Evolutionary conservation across 1,140 invertebrate genomes (phyloP), one percentile per base, ranked within the genome.

Genomic region (Lucilia cuprina): DNA sequence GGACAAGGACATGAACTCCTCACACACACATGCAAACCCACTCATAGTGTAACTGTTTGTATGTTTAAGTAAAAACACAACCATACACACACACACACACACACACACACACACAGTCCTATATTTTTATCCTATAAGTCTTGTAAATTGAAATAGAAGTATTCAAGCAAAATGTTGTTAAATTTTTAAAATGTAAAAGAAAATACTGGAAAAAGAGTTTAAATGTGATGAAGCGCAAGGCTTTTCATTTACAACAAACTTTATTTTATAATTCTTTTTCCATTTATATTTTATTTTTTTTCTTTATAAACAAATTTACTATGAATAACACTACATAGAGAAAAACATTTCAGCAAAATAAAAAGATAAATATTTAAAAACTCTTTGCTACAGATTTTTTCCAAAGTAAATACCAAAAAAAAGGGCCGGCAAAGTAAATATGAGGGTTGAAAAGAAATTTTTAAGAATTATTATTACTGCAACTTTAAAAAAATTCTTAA

Each of bases 1-100:
- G 60, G 60, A 70, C 60, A 70, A 70, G 60, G 60, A 19, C 60
- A 70, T 70, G 60, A 70, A 78, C 30, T 78, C 17, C 35, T 41
- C 35, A 78, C 34, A 35, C 34, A 35, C 13, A 75, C 25, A 34
- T 34, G 13, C 50, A 14, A 30, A 30, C 5, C 50, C 50, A 14
- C 17, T 60, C 25, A 30, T 30, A 30, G 25, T n/a, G n/a, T n/a
- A n/a, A 55, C 17, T 55, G 10, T 55, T 4, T 41, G 35, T 41
- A 8, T 41, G 35, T 41, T 3, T 41, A 8, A n/a, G n/a, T n/a
- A n/a, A n/a, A n/a, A n/a, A n/a, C n/a, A n/a, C n/a, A n/a, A n/a
- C n/a, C n/a, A n/a, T n/a, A n/a, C n/a, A n/a, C n/a, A n/a, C 35
- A 77, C 30, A 35, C n/a, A n/a, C 12, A 75, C 25, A 34, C 1